These are phyloP conservation scores for Bombus superbus DNA, from an alignment of 1,140 invertebrate genomes.

Conservation along the genomic window DNA sequence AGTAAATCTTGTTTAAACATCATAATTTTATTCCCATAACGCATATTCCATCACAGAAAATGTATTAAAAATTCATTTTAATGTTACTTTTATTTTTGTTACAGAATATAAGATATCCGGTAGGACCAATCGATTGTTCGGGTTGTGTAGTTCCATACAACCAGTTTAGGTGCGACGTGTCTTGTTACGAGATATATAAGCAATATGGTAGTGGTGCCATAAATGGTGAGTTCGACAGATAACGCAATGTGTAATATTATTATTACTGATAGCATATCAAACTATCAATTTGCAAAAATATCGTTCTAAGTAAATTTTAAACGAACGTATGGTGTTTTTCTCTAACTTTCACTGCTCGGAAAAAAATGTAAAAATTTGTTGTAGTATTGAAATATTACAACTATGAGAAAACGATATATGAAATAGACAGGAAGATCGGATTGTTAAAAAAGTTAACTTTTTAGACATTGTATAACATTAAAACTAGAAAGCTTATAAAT, in stretches of 20 bases:
- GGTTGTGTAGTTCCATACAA: constrained; percentile 65
- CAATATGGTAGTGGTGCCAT: background rate
- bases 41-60: too few species aligned
- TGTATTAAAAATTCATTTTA: background rate
- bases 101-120: background rate
- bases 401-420: background rate
- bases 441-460: background rate
- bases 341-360: too few species aligned
- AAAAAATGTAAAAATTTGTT: too few species aligned
- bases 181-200: constrained; percentile 32
- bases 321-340: too few species aligned
- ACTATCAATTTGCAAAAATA: background rate
- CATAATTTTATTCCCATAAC: background rate
- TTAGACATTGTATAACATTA: background rate
- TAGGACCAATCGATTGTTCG: constrained; percentile 66
- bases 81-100: background rate
- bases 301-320: background rate
- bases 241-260: background rate
- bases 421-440: background rate
- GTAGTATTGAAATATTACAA: background rate
- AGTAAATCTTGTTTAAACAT: background rate
- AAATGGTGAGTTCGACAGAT: constrained; percentile 44
- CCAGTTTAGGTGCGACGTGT: constrained; percentile 58
- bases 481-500: background rate
- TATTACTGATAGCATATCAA: background rate